These are phyloP conservation scores for Gouania willdenowi DNA, from an alignment of 2,797 vertebrate species.

Conservation along the genomic window DNA sequence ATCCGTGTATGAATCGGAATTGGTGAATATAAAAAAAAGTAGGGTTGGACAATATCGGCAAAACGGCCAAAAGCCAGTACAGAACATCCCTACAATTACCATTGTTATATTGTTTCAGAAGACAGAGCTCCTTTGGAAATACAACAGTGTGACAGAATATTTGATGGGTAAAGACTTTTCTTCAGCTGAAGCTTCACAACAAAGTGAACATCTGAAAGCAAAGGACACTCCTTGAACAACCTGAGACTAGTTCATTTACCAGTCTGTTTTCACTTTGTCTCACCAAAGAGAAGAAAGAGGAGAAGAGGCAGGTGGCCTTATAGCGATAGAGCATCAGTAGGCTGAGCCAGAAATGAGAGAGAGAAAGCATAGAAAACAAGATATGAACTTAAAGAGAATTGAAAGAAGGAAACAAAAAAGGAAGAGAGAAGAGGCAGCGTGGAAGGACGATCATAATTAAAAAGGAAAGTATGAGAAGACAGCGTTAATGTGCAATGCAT, in stretches of 20 bases:
- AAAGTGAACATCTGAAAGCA: not conserved
- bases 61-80: too few species aligned
- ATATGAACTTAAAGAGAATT: too few species aligned
- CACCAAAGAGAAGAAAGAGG: not conserved
- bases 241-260: not conserved
- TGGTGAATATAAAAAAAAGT: too few species aligned
- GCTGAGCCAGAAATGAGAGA: not conserved
- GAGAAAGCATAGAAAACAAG: not conserved
- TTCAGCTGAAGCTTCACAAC: too few species aligned
- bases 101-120: too few species aligned
- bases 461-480: not conserved
- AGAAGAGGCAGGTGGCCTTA: not conserved
- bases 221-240: not conserved
- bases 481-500: conserved; percentile 6
- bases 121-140: too few species aligned
- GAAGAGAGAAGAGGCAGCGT: not conserved
- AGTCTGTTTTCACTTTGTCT: not conserved
- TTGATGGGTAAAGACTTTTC: too few species aligned
- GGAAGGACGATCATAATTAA: too few species aligned
- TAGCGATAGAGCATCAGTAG: conserved; percentile 1
- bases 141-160: too few species aligned
- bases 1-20: too few species aligned
- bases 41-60: too few species aligned
- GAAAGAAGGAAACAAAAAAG: not conserved
- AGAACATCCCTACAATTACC: too few species aligned